A percentile compares a stretch with the other conserved stretches of the same genome.
These are phyloP conservation scores for Sylvilagus bachmani DNA, from an alignment of 2,113 vertebrate genomes.

Conservation along the genomic window DNA sequence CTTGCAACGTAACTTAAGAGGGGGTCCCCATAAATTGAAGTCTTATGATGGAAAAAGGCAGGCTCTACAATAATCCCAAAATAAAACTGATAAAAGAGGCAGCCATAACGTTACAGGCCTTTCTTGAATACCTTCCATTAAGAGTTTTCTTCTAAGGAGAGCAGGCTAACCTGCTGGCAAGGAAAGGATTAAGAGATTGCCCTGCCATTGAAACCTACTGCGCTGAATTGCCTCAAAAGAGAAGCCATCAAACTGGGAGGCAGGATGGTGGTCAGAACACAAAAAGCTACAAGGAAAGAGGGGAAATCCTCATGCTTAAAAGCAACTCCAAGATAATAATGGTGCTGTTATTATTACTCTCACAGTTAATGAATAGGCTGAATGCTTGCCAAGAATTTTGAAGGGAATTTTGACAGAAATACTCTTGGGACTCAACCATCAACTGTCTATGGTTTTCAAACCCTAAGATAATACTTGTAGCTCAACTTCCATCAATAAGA, in stretches of 20 bases:
- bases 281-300: neutral
- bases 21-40: neutral
- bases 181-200: neutral
- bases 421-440: neutral
- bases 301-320: conserved; percentile 6
- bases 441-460: neutral
- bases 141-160: conserved; percentile 20
- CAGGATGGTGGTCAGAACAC: conserved; percentile 13
- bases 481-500: neutral
- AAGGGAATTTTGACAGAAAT: neutral
- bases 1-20: conserved; percentile 34
- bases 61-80: conserved; percentile 40
- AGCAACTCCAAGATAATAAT: neutral
- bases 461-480: neutral
- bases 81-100: conserved; percentile 46
- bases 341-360: neutral
- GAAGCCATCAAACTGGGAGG: conserved; percentile 41
- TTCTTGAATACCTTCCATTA: conserved; percentile 18
- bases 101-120: neutral
- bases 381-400: neutral
- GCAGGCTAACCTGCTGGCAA: neutral
- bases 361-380: neutral
- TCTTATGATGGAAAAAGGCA: conserved; percentile 11
- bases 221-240: conserved; percentile 22
- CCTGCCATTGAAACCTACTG: neutral